Conservation (phyloP, 1,140 invertebrate genomes). For the Chironomus striatipennis region DNA sequence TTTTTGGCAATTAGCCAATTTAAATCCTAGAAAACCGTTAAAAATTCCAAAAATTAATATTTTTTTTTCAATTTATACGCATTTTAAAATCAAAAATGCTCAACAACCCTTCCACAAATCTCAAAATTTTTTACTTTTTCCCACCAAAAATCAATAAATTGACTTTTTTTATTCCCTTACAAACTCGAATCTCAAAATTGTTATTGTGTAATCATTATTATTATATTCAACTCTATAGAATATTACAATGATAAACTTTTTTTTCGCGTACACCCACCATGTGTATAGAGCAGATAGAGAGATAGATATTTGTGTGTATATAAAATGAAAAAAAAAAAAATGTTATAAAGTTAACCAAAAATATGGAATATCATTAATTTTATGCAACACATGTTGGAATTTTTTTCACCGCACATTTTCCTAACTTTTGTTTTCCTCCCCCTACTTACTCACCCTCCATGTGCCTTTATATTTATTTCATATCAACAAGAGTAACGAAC, state of each 20-base stretch:
- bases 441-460: background rate
- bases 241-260: background rate
- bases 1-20: no score
- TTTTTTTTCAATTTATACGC: no score
- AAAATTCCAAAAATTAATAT: no score
- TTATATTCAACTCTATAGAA: background rate
- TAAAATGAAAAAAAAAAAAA: background rate
- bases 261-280: background rate
- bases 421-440: background rate
- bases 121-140: background rate
- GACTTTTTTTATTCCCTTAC: background rate
- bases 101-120: background rate
- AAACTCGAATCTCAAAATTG: background rate
- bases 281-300: background rate
- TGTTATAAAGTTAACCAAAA: slow-evolving; percentile 20
- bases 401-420: slow-evolving; percentile 11
- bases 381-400: slow-evolving; percentile 23
- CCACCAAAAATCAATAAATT: background rate
- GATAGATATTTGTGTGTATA: background rate
- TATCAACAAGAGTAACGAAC: background rate
- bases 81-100: no score
- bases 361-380: slow-evolving; percentile 23
- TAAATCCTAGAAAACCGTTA: no score
- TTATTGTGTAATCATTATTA: background rate
- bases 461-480: background rate